Percentiles rank a stretch among this genome's conserved stretches.
These are phyloP conservation scores for Syngnathus acus DNA, from an alignment of 2,797 vertebrate species.

Conservation along the genomic window DNA sequence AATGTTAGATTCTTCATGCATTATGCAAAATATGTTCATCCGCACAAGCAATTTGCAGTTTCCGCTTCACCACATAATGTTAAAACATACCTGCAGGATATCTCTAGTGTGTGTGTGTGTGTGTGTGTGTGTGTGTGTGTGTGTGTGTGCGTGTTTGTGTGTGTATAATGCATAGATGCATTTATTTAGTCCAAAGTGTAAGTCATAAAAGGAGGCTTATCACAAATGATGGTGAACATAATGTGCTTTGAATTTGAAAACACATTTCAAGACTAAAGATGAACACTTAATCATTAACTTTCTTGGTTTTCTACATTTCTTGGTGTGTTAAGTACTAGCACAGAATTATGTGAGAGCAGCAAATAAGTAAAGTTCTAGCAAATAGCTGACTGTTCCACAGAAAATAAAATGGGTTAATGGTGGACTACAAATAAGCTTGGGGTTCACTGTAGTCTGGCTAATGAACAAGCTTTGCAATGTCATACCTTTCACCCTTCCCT, in stretches of 20 bases:
- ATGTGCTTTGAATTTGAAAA: conserved; percentile 25
- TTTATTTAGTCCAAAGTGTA: conserved; percentile 1
- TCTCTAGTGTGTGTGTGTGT: neutral
- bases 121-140: conserved; percentile 7
- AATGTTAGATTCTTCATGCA: conserved; percentile 41
- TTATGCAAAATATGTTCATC: conserved; percentile 44
- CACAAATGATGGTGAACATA: conserved; percentile 26
- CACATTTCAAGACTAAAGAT: conserved; percentile 20
- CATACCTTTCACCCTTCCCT: conserved; percentile 41
- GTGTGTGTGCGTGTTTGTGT: conserved; percentile 5
- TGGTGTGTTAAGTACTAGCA: too few species aligned
- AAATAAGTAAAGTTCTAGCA: neutral
- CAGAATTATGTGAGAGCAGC: too few species aligned
- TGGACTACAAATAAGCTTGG: too few species aligned
- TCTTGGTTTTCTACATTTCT: conserved; percentile 4
- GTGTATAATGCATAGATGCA: conserved; percentile 22
- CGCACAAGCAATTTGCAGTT: conserved; percentile 50
- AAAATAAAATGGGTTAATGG: too few species aligned
- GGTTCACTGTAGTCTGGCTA: conserved; percentile 18
- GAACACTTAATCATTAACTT: conserved; percentile 17
- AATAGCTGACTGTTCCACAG: neutral
- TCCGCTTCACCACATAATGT: conserved; percentile 38
- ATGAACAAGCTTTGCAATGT: conserved; percentile 36
- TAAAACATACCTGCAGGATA: conserved; percentile 20
- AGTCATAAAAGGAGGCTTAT: neutral